phyloP scores from a whole-genome alignment of 1,140 invertebrate species.

The Sipha flava region DNA sequence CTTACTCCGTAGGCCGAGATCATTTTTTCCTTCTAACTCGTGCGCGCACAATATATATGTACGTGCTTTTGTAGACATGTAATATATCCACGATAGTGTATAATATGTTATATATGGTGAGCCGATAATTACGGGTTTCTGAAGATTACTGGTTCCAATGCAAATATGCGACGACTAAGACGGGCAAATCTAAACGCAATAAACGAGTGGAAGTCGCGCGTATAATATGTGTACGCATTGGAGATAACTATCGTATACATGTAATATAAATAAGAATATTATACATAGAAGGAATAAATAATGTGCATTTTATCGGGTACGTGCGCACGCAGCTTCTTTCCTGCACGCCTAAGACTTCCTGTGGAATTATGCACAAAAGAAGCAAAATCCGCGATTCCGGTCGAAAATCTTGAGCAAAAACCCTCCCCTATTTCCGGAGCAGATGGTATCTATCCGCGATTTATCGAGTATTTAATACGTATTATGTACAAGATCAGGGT shows the following conservation, averaged over 20 bases:
- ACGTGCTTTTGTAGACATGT: not conserved
- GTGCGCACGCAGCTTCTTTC: too few species aligned
- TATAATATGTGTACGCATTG: not conserved
- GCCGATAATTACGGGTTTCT: conserved; percentile 10
- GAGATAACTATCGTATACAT: not conserved
- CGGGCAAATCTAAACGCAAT: not conserved
- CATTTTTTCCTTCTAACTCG: not conserved
- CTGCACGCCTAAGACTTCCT: too few species aligned
- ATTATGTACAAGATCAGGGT: not conserved
- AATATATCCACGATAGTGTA: not conserved
- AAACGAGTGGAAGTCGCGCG: not conserved
- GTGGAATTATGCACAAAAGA: not conserved
- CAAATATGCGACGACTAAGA: not conserved
- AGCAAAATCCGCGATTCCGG: not conserved
- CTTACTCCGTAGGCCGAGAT: not conserved
- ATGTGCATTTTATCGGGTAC: too few species aligned
- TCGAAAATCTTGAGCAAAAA: not conserved
- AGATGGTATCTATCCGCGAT: not conserved
- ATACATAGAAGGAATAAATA: too few species aligned
- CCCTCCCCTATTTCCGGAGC: not conserved
- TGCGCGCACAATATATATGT: not conserved
- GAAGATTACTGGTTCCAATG: not conserved
- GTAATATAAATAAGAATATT: not conserved
- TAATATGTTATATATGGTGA: not conserved
- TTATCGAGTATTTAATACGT: not conserved